Evolutionary conservation across 2,113 vertebrate genomes (phyloP).

Genomic region (Catagonus wagneri): DNA sequence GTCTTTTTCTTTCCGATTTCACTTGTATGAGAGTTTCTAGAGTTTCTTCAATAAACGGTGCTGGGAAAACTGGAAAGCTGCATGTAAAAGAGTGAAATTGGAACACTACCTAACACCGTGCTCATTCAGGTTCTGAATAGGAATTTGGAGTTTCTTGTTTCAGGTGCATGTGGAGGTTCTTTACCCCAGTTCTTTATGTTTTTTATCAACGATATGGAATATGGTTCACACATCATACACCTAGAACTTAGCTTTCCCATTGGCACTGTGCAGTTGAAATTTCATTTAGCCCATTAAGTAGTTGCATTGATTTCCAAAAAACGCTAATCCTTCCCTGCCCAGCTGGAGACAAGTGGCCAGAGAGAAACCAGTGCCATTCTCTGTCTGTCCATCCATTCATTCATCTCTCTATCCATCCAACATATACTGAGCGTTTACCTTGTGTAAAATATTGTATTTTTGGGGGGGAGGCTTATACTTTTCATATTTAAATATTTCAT

Average conservation of each 20-base stretch:
- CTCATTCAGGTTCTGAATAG: not conserved
- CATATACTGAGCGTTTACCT: not conserved
- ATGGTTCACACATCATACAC: not conserved
- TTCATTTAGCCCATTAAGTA: not conserved
- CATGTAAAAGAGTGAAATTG: too few species aligned
- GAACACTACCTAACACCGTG: too few species aligned
- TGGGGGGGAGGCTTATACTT: not conserved
- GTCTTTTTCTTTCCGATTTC: too few species aligned
- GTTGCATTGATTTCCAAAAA: conserved; percentile 30
- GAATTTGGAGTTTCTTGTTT: not conserved
- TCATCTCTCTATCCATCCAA: not conserved
- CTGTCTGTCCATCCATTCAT: not conserved
- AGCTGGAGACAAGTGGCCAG: not conserved
- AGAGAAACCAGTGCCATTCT: not conserved
- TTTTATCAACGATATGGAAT: not conserved
- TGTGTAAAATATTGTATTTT: not conserved
- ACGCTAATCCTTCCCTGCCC: not conserved
- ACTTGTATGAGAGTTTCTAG: too few species aligned
- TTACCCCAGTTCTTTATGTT: not conserved
- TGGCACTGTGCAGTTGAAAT: not conserved
- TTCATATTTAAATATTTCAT: not conserved
- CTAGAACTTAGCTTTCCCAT: not conserved
- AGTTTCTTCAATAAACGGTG: too few species aligned
- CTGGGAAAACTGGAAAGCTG: too few species aligned
- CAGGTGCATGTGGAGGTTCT: not conserved